Conservation (phyloP, 2,797 vertebrate species). For the Bryconaethiops microstoma region DNA sequence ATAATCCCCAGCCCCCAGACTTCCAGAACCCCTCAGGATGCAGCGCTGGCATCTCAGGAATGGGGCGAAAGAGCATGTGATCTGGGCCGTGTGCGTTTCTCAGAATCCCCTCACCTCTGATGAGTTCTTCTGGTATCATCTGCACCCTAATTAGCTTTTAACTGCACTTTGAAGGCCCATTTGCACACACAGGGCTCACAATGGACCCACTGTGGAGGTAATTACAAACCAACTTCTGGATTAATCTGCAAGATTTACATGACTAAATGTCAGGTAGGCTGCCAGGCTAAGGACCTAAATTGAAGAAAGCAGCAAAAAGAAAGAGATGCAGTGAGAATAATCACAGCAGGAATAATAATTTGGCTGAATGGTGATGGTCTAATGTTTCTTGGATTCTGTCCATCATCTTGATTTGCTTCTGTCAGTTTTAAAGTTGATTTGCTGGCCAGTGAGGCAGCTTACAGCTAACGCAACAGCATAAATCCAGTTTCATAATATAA, state of each 20-base stretch:
- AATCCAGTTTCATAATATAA: neutral
- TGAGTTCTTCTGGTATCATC: neutral
- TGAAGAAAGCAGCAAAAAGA: neutral
- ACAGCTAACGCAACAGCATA: neutral
- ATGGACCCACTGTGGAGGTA: neutral
- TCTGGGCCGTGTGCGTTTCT: slow-evolving; percentile 58
- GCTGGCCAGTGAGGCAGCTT: neutral
- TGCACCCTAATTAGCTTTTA: neutral
- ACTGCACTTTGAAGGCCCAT: neutral
- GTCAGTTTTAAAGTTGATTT: neutral
- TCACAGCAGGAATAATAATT: neutral
- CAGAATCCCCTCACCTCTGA: neutral
- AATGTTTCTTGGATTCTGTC: neutral
- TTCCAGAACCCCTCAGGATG: slow-evolving; percentile 62
- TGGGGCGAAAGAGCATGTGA: slow-evolving; percentile 80
- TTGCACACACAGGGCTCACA: neutral
- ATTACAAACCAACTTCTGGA: neutral
- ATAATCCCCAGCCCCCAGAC: slow-evolving; percentile 47
- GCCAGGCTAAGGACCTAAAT: neutral
- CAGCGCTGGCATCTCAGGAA: slow-evolving; percentile 74
- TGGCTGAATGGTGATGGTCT: neutral
- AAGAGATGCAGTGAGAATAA: neutral
- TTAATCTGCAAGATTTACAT: neutral
- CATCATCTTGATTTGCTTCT: neutral
- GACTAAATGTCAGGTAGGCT: neutral